A percentile compares a stretch with the other conserved stretches of the same genome.
Conservation (phyloP, 1,140 invertebrate species). For the Zophobas atratus region DNA sequence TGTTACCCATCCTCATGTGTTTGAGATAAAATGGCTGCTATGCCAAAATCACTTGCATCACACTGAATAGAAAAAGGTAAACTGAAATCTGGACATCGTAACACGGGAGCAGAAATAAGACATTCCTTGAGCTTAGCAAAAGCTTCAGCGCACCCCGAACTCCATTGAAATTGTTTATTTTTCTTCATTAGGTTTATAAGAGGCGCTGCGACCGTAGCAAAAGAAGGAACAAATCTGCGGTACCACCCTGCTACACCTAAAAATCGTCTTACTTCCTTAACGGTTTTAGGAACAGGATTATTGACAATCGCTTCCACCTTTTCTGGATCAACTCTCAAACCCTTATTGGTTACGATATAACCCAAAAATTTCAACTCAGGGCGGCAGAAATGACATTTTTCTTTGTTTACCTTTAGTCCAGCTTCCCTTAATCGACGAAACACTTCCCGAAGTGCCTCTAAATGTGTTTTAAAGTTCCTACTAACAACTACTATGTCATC, state of each 20-base stretch:
- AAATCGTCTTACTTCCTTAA: slow-evolving; percentile 47
- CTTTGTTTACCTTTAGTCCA: no score
- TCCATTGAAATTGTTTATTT: slow-evolving; percentile 17
- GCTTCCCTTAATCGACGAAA: no score
- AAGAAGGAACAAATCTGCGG: slow-evolving; percentile 64
- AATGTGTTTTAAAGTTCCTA: no score
- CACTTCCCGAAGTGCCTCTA: no score
- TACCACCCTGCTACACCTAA: slow-evolving; percentile 64
- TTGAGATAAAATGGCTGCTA: not conserved
- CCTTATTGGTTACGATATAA: no score
- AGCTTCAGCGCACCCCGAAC: slow-evolving; percentile 3
- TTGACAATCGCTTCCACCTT: no score
- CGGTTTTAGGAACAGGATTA: not conserved
- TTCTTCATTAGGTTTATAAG: slow-evolving; percentile 57
- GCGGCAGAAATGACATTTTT: no score
- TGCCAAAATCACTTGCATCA: not conserved
- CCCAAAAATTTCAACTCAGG: no score
- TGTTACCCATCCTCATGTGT: not conserved
- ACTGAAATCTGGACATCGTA: not conserved
- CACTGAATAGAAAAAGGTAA: not conserved
- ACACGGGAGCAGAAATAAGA: slow-evolving; percentile 14
- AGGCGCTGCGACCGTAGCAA: slow-evolving; percentile 60
- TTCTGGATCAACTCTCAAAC: no score
- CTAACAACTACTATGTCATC: no score
- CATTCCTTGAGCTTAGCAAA: slow-evolving; percentile 14